These are phyloP conservation scores for Lycorma delicatula DNA, from an alignment of 1,140 invertebrate species.

Conservation along the genomic window DNA sequence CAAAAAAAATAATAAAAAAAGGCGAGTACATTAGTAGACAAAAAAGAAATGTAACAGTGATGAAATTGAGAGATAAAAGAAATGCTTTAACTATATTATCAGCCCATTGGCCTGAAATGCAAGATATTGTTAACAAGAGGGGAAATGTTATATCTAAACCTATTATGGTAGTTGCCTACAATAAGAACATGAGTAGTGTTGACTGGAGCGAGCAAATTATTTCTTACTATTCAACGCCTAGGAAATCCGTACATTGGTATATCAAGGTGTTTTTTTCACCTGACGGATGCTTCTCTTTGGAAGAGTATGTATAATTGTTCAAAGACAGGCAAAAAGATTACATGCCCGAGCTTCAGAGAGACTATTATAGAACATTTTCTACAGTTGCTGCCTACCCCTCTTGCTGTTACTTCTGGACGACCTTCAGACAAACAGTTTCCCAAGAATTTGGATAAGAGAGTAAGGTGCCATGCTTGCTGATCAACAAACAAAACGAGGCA, in stretches of 20 bases:
- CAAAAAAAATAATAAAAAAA: constrained; percentile 22
- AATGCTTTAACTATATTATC: constrained; percentile 26
- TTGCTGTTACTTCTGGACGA: too few species aligned
- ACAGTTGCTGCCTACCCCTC: too few species aligned
- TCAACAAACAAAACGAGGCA: not conserved
- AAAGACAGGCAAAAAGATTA: constrained; percentile 12
- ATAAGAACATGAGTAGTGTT: constrained; percentile 17
- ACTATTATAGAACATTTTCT: too few species aligned
- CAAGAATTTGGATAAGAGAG: not conserved
- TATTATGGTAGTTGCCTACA: constrained; percentile 17
- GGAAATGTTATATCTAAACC: constrained; percentile 15
- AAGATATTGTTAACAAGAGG: constrained; percentile 22
- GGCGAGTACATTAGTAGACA: constrained; percentile 22
- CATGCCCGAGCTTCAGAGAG: constrained; percentile 11
- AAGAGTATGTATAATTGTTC: constrained; percentile 10
- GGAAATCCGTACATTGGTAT: constrained; percentile 15
- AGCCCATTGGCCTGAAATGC: constrained; percentile 25
- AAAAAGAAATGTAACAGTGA: constrained; percentile 22
- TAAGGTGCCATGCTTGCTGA: not conserved
- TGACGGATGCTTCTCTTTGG: constrained; percentile 9
- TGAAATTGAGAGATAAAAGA: constrained; percentile 30
- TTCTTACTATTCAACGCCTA: constrained; percentile 14
- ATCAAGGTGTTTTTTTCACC: too few species aligned
- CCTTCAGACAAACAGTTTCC: not conserved
- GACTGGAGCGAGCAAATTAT: constrained; percentile 15